Evolutionary conservation across 2,113 vertebrate species (phyloP).

Genomic region (Siniperca knerii): DNA sequence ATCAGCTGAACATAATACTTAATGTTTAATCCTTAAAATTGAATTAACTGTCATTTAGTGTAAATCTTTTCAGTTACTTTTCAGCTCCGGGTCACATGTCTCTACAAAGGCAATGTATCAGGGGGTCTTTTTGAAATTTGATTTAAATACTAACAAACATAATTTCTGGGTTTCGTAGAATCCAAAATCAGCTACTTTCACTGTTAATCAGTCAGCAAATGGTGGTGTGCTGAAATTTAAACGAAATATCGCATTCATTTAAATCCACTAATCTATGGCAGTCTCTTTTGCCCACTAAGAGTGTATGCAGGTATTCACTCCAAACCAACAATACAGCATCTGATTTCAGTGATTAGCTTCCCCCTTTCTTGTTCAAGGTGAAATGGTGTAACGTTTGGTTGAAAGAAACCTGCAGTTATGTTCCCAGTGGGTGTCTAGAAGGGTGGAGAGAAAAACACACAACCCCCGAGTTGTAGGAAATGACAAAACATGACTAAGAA

Average conservation of each 20-base stretch:
- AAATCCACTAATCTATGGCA: neutral
- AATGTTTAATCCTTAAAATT: neutral
- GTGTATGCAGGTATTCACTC: neutral
- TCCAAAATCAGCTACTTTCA: neutral
- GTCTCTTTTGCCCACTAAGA: neutral
- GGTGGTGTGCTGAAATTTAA: neutral
- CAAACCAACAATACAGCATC: neutral
- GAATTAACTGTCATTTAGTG: neutral
- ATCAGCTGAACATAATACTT: neutral
- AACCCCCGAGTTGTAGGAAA: neutral
- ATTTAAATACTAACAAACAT: neutral
- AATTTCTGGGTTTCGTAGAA: neutral
- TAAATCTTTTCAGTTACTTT: neutral
- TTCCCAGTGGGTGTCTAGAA: neutral
- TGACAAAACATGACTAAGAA: neutral
- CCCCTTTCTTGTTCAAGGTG: neutral
- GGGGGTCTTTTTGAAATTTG: neutral
- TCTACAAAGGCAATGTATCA: neutral
- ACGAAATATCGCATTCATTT: neutral
- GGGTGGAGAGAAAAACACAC: neutral
- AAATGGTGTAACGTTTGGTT: neutral
- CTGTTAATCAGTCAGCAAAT: constrained; percentile 2
- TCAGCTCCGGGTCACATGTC: neutral
- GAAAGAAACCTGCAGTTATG: constrained; percentile 12
- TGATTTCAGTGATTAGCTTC: neutral